A percentile compares a stretch with the other conserved stretches of the same genome.
These are phyloP conservation scores for Pseudomyrmex cubaensis DNA, from an alignment of 1,140 invertebrate genomes.

Conservation along the genomic window DNA sequence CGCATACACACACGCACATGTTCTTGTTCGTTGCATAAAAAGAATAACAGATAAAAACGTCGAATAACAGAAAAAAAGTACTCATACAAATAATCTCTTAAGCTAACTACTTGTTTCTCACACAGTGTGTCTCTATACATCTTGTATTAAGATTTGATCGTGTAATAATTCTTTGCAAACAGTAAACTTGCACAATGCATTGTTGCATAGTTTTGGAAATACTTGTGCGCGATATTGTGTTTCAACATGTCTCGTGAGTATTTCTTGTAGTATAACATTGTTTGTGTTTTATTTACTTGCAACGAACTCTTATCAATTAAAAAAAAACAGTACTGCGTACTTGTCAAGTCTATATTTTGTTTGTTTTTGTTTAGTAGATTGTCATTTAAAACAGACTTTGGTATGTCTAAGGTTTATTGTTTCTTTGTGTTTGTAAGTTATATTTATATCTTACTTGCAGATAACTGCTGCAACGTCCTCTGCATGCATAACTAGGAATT, in stretches of 20 bases:
- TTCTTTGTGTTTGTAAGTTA: slow-evolving; percentile 5
- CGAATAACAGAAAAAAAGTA: not conserved
- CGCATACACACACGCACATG: too few species aligned
- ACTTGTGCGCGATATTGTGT: not conserved
- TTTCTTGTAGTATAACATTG: not conserved
- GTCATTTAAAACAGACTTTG: not conserved
- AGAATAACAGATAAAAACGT: slow-evolving; percentile 21
- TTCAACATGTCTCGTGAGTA: not conserved
- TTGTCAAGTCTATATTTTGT: too few species aligned
- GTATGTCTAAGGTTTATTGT: not conserved
- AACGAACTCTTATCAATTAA: not conserved
- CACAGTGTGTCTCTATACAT: not conserved
- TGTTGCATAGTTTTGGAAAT: not conserved
- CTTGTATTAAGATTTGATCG: not conserved
- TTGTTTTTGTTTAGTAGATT: not conserved
- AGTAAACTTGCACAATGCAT: not conserved
- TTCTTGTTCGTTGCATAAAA: not conserved
- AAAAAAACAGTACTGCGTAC: not conserved
- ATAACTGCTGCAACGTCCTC: slow-evolving; percentile 95
- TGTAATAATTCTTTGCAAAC: too few species aligned
- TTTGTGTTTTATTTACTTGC: not conserved
- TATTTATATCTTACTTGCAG: slow-evolving; percentile 89
- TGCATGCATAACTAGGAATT: slow-evolving; percentile 97
- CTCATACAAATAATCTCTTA: too few species aligned
- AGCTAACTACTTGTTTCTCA: too few species aligned